Base-by-base conservation (phyloP, 30 jellyfish, hydroid and myxozoan species). In the Cassiopea xamachana region DNA sequence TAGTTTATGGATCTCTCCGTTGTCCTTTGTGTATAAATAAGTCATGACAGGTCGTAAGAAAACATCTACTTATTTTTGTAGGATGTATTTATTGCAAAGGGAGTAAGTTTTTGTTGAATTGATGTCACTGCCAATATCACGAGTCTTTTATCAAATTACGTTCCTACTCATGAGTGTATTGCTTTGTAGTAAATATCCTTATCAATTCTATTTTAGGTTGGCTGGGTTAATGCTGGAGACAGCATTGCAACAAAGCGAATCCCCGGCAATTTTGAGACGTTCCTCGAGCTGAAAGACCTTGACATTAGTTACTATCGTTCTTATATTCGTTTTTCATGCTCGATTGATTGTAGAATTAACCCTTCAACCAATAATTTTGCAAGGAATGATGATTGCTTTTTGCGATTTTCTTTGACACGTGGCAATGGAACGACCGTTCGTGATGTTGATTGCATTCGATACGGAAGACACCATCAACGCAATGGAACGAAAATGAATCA, bases 231-330 rank as follows among this genome's bases (percentile, higher is more conserved):
- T 1, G 68, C 85, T 73, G 99, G 99, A 12, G 76, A 75, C 46
- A 87, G 87, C 75, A 46, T 95, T 17, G 81, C 97, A 1, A 95
- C 99, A 2, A 79, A 73, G n/a, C 95, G 99, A 16, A 60, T 95
- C 48, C 92, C 99, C 5, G 99, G 99, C 62, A 91, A 91, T 77
- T 95, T 91, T 79, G 99, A 95, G 79, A 78, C 97, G 49, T 80
- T 43, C 77, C 27, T 95, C 46, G 97, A 89, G 64, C 69, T 88
- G 46, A 80, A 48, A 15, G 83, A 91, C 73, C 87, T 95, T 14
- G 60, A 80, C 6, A 59, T 95, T 43, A 90, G 88, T 46, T 91
- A 95, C 82, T 72, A 71, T 81, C 62, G 86, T 15, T 91, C 99
- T 2, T 61, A 6, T 70, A 27, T 95, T 46, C 14, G 74, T 2